phyloP scores from a whole-genome alignment of 2,888 invertebrate genomes.

The Entomobrya proxima region DNA sequence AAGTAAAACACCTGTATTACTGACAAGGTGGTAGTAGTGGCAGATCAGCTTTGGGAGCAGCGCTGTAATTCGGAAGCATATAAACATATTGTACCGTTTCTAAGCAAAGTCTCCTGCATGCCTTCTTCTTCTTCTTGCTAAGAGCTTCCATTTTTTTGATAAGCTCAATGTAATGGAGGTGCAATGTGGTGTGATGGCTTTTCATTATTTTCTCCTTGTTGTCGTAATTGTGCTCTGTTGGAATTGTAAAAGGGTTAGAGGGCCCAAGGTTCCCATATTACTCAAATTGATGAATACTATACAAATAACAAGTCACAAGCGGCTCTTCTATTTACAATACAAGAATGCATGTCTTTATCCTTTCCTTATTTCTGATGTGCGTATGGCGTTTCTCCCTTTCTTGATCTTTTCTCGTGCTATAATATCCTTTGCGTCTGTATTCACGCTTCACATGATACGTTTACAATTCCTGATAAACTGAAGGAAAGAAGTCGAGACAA shows the following conservation, averaged over 20 bases:
- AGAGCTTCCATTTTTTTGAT: neutral
- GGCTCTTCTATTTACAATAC: conserved; percentile 40
- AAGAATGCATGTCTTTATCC: neutral
- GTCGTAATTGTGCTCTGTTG: conserved; percentile 32
- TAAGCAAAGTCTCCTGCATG: neutral
- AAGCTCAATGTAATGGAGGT: conserved; percentile 20
- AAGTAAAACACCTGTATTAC: conserved; percentile 28
- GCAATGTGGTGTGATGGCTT: conserved; percentile 26
- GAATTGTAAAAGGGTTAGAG: conserved; percentile 45
- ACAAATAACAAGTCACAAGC: conserved; percentile 61
- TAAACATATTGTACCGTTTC: neutral
- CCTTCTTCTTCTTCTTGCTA: neutral
- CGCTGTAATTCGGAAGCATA: neutral
- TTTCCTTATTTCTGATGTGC: neutral
- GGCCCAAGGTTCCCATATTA: conserved; percentile 55
- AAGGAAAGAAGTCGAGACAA: neutral
- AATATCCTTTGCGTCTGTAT: conserved; percentile 4
- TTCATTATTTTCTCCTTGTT: conserved; percentile 26
- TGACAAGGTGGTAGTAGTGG: neutral
- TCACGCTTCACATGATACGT: conserved; percentile 28
- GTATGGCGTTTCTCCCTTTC: neutral
- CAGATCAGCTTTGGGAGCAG: neutral
- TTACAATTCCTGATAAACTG: neutral
- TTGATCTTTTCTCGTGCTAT: neutral
- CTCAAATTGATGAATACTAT: conserved; percentile 57